Conservation (phyloP, 2,113 vertebrate species). For the Platanista minor region DNA sequence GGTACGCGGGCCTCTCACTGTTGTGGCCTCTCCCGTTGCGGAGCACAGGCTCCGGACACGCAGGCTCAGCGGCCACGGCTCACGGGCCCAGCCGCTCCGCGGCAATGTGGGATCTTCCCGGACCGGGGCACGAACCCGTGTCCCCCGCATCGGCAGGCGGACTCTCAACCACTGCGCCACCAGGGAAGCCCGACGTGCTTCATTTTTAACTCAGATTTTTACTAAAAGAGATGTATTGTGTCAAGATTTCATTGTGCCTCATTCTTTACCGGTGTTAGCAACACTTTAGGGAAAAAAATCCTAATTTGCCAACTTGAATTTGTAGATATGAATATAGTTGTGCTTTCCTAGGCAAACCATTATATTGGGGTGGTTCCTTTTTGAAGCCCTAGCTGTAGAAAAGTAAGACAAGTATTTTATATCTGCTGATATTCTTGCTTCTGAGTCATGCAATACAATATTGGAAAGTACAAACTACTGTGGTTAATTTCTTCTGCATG, state of each 20-base stretch:
- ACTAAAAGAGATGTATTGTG: background rate
- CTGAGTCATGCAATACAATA: background rate
- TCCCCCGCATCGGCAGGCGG: too few species aligned
- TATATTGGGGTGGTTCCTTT: background rate
- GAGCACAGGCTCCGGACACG: too few species aligned
- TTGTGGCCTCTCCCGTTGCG: too few species aligned
- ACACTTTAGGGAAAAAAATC: background rate
- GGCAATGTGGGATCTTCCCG: too few species aligned
- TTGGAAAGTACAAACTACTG: background rate
- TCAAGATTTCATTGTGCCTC: background rate
- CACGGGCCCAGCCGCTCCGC: too few species aligned
- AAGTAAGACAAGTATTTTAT: background rate
- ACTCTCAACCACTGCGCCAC: too few species aligned
- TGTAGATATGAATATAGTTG: background rate
- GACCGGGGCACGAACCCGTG: too few species aligned
- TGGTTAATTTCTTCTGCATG: background rate
- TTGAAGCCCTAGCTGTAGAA: background rate
- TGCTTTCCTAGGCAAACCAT: background rate
- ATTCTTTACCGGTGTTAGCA: background rate
- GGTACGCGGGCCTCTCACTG: too few species aligned
- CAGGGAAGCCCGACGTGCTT: background rate
- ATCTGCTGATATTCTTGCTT: background rate
- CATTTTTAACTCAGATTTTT: background rate
- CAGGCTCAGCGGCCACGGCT: too few species aligned
- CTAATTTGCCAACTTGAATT: background rate